These are phyloP conservation scores for Apostichopus californicus DNA, from an alignment of 35 echinoderm and acorn worm species.

Conservation along the genomic window DNA sequence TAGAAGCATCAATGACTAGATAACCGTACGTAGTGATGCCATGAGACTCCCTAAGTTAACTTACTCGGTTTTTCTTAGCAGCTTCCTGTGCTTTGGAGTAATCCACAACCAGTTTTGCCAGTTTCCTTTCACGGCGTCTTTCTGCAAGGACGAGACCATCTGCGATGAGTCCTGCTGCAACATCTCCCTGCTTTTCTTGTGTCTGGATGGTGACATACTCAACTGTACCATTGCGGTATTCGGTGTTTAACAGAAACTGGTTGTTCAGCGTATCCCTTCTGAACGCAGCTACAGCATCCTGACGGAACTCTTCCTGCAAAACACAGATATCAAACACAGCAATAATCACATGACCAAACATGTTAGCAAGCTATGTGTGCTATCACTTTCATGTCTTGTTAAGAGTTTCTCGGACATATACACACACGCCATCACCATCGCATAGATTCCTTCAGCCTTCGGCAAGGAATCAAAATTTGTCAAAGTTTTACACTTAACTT, in stretches of 20 bases:
- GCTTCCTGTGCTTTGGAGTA: slow-evolving; percentile 78
- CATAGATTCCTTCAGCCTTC: too few relatives aligned
- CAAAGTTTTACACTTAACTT: too few relatives aligned
- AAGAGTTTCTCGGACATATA: too few relatives aligned
- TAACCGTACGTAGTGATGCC: too few relatives aligned
- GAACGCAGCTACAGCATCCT: slow-evolving; percentile 75
- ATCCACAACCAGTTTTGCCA: slow-evolving; percentile 82
- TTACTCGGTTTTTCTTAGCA: slow-evolving; percentile 81
- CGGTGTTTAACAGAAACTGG: slow-evolving; percentile 78
- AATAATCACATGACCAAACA: too few relatives aligned
- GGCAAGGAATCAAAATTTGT: too few relatives aligned
- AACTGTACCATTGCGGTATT: slow-evolving; percentile 63
- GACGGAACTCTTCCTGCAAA: slow-evolving; percentile 75
- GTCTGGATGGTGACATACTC: slow-evolving; percentile 87
- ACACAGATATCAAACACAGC: neutral
- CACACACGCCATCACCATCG: too few relatives aligned
- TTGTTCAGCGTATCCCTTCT: slow-evolving; percentile 69
- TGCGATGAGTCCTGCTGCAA: slow-evolving; percentile 58
- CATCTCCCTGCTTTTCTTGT: slow-evolving; percentile 74
- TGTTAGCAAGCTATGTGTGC: too few relatives aligned
- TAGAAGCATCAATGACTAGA: too few relatives aligned
- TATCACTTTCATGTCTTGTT: too few relatives aligned
- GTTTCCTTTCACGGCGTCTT: slow-evolving; percentile 78
- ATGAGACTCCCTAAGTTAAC: neutral
- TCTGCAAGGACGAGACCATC: slow-evolving; percentile 89